Base-by-base conservation (phyloP, 2,888 invertebrate genomes). In the Syrista parreyssii region DNA sequence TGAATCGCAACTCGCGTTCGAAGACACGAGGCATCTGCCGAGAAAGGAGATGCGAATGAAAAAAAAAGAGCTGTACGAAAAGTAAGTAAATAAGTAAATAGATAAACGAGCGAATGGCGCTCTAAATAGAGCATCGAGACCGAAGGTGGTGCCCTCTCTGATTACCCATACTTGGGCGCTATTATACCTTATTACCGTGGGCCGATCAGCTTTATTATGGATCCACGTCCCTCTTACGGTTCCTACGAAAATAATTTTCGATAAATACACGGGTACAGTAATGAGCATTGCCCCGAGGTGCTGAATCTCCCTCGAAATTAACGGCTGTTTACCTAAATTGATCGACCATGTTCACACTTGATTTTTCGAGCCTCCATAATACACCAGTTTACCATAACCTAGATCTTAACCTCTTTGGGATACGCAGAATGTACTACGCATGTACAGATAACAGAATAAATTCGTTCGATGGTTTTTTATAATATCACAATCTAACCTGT, bases 131-230 rank as follows among this genome's bases (percentile, higher is more conserved):
- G 79, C 76, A 78, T 78, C 80, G 76, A 73, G 79, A 76, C 68
- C 77, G 73, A 78, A 79, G 79, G 78, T 73, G 68, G 75, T 79
- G 78, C 75, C 71, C 74, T 74, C 12, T 88, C 73, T 78, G 88
- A 90, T 90, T 90, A 90, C 89, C 88, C 88, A 88, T 89, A 89
- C 89, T 90, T 89, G 83, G 86, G 87, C 86, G 85, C 89, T 89
- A 91, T 91, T 91, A 91, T 90, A 87, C 87, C 88, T 90, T 90
- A 91, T 91, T 91, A 91, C 89, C 85, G 89, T 76, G 85, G 86
- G 85, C 84, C 88, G 89, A 90, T 89, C 89, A 85, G 85, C 87
- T 88, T 88, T 88, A 89, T 89, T 89, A 89, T 88, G 87, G 85
- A 81, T 81, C 78, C 79, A 85, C 83, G 85, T 87, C 85, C 82